These are phyloP conservation scores for Rhingia rostrata DNA, from an alignment of 2,888 invertebrate genomes.

Conservation along the genomic window DNA sequence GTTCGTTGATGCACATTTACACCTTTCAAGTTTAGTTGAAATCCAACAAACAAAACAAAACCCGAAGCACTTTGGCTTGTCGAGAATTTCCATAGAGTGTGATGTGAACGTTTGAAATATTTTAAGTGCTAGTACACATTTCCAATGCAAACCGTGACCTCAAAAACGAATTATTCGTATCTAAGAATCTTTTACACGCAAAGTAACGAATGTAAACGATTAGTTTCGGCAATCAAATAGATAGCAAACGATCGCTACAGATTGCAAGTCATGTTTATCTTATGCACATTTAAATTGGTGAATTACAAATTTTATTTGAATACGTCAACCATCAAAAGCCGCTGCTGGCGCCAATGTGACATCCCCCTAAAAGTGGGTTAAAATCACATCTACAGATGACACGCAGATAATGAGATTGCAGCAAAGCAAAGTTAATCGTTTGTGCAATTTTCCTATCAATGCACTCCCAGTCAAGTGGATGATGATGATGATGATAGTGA, in stretches of 20 bases:
- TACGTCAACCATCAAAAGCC: constrained; percentile 41
- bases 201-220: constrained; percentile 54
- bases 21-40: constrained; percentile 28
- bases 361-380: constrained; percentile 48
- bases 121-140: constrained; percentile 60
- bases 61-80: constrained; percentile 4
- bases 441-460: constrained; percentile 73
- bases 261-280: constrained; percentile 11
- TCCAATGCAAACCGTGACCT: constrained; percentile 71
- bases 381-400: constrained; percentile 61
- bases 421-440: constrained; percentile 69
- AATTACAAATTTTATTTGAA: constrained; percentile 64
- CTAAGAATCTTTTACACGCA: constrained; percentile 17
- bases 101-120: constrained; percentile 63
- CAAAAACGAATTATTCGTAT: constrained; percentile 44
- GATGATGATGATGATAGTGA: constrained; percentile 32
- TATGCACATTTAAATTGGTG: constrained; percentile 66
- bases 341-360: constrained; percentile 54
- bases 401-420: constrained; percentile 70
- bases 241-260: constrained; percentile 36
- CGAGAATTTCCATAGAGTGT: constrained; percentile 29
- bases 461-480: constrained; percentile 67
- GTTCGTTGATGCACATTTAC: constrained; percentile 48
- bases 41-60: constrained; percentile 15
- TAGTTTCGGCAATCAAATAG: constrained; percentile 46